These are phyloP conservation scores for Oriolus oriolus DNA, from an alignment of 2,113 vertebrate genomes.

Conservation along the genomic window DNA sequence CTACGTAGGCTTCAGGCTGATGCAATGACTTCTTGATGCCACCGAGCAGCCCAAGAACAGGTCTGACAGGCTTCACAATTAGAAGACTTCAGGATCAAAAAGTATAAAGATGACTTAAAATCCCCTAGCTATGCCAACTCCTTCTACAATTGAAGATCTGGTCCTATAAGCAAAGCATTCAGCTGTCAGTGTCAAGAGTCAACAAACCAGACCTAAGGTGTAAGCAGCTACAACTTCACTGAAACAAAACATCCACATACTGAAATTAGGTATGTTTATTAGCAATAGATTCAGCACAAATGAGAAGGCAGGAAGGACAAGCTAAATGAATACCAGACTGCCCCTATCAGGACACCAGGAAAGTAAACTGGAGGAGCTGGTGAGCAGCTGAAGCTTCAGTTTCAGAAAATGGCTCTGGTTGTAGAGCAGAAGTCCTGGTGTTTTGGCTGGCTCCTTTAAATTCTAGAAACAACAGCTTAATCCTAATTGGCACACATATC, in stretches of 20 bases:
- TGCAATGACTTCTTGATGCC: constrained; percentile 11
- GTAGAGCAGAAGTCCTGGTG: not conserved
- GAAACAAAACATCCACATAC: not conserved
- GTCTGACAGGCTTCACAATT: constrained; percentile 33
- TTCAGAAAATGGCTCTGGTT: not conserved
- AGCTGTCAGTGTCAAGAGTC: not conserved
- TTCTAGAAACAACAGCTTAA: constrained; percentile 10
- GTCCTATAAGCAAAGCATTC: not conserved
- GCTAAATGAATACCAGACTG: not conserved
- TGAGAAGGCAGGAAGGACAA: not conserved
- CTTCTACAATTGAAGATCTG: not conserved
- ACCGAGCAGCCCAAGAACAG: constrained; percentile 12
- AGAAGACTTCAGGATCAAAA: constrained; percentile 19
- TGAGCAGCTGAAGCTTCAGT: not conserved
- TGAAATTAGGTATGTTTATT: not conserved
- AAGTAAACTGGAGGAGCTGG: not conserved
- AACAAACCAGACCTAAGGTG: not conserved
- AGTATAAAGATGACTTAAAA: constrained; percentile 17
- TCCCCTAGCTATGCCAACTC: not conserved
- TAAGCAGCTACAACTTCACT: not conserved
- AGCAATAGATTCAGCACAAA: not conserved
- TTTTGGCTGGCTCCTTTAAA: not conserved
- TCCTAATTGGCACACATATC: not conserved
- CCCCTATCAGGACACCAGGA: not conserved
- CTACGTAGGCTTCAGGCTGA: not conserved